These are phyloP conservation scores for Leucophenga maculata DNA, from an alignment of 2,888 invertebrate species.

Conservation along the genomic window DNA sequence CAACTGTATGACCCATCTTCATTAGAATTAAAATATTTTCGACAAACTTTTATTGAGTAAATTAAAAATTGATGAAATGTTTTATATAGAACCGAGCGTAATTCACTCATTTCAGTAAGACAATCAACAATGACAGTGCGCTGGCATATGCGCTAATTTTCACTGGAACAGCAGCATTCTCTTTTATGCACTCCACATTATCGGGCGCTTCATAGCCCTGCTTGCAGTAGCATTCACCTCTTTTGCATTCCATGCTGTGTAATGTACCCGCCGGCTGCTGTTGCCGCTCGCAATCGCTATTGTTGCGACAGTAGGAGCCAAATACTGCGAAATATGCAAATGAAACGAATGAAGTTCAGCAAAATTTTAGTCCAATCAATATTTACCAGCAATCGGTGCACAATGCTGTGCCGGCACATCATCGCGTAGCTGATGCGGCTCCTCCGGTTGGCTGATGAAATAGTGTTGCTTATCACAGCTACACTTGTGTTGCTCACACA, in stretches of 20 bases:
- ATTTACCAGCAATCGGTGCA: constrained; percentile 31
- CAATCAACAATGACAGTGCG: neutral
- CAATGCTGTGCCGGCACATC: constrained; percentile 31
- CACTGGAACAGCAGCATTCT: neutral
- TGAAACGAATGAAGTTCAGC: neutral
- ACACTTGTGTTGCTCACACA: constrained; percentile 42
- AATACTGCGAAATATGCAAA: constrained; percentile 29
- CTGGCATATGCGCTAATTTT: neutral
- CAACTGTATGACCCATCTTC: too few species aligned
- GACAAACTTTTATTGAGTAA: neutral
- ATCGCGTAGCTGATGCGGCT: neutral
- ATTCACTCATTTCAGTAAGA: too few species aligned
- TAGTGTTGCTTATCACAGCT: constrained; percentile 40
- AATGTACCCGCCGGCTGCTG: constrained; percentile 38
- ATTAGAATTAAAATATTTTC: too few species aligned
- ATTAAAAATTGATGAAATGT: too few species aligned
- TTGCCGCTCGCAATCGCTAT: constrained; percentile 51
- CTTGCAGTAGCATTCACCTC: constrained; percentile 56
- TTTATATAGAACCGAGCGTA: too few species aligned
- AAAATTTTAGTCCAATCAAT: neutral
- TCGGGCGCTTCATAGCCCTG: constrained; percentile 41
- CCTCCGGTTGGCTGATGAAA: neutral
- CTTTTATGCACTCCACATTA: constrained; percentile 34
- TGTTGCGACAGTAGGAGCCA: constrained; percentile 52
- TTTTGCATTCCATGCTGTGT: constrained; percentile 51